Percentiles rank a stretch among this genome's conserved stretches.
phyloP scores from a whole-genome alignment of 2,888 invertebrate species.

The Trachelus stipa region DNA sequence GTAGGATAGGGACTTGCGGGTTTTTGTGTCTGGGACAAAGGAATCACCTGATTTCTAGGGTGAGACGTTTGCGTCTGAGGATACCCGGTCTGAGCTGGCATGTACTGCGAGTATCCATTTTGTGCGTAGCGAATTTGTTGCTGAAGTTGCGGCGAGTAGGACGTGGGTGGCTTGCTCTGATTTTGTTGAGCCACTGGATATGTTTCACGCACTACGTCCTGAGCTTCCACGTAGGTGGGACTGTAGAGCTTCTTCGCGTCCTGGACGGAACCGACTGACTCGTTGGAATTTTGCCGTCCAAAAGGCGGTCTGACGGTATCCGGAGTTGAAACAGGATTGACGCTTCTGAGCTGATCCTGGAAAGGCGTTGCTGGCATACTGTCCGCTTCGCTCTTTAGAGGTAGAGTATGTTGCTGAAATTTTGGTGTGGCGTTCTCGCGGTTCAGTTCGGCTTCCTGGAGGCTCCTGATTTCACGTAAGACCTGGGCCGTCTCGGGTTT shows the following conservation, averaged over 20 bases:
- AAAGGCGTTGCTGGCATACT: constrained; percentile 60
- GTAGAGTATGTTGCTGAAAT: constrained; percentile 66
- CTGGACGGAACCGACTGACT: constrained; percentile 43
- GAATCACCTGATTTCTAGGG: constrained; percentile 52
- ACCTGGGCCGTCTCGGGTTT: constrained; percentile 74
- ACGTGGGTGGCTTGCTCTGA: constrained; percentile 39
- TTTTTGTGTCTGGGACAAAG: constrained; percentile 55
- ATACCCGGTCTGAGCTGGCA: constrained; percentile 40
- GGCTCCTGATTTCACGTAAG: constrained; percentile 68
- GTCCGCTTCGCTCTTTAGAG: constrained; percentile 60
- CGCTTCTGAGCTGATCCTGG: constrained; percentile 60
- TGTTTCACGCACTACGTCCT: constrained; percentile 47
- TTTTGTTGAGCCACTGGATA: constrained; percentile 35
- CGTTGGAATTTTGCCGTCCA: constrained; percentile 48
- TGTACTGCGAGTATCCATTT: constrained; percentile 51
- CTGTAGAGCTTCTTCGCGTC: constrained; percentile 45
- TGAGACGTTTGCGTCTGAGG: constrained; percentile 54
- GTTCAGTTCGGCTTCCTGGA: constrained; percentile 65
- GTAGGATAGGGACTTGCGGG: constrained; percentile 60
- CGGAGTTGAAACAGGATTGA: constrained; percentile 48
- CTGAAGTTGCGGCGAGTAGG: constrained; percentile 49
- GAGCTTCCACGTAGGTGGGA: constrained; percentile 36
- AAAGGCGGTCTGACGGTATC: constrained; percentile 44
- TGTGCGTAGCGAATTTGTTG: constrained; percentile 56
- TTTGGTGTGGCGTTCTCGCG: constrained; percentile 60